These are phyloP conservation scores for Sylvilagus floridanus DNA, from an alignment of 2,797 vertebrate species.

Conservation along the genomic window DNA sequence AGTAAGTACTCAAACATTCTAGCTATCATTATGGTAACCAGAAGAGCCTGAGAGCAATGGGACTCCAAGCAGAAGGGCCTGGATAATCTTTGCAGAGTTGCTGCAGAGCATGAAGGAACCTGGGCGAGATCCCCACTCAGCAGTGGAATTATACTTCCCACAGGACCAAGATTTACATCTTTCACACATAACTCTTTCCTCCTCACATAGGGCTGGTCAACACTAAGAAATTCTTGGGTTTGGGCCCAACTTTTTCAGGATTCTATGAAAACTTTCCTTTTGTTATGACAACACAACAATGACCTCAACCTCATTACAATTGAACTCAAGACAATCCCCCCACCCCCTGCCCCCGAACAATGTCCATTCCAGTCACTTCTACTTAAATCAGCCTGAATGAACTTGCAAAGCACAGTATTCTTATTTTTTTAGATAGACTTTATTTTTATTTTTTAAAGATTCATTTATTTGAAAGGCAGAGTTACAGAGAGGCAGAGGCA, in stretches of 20 bases:
- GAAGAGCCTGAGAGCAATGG: not conserved
- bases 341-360: not conserved
- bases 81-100: slow-evolving; percentile 14
- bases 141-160: slow-evolving; percentile 12
- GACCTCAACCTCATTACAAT: slow-evolving; percentile 53
- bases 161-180: slow-evolving; percentile 13
- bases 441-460: too few relatives aligned
- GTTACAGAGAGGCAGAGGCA: too few relatives aligned
- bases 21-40: slow-evolving; percentile 6
- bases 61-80: slow-evolving; percentile 6
- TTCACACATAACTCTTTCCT: not conserved
- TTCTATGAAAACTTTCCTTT: slow-evolving; percentile 30
- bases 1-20: slow-evolving; percentile 21
- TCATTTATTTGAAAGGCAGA: too few relatives aligned
- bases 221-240: slow-evolving; percentile 22
- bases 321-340: slow-evolving; percentile 28
- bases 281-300: slow-evolving; percentile 64
- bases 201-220: not conserved
- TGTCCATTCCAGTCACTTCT: slow-evolving; percentile 23
- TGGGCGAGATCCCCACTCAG: not conserved
- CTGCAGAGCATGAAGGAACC: not conserved
- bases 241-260: not conserved
- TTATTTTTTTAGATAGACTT: too few relatives aligned
- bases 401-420: not conserved
- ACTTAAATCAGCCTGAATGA: slow-evolving; percentile 15